These are phyloP conservation scores for Todiramphus chloris DNA, from an alignment of 2,113 vertebrate species.

Conservation along the genomic window DNA sequence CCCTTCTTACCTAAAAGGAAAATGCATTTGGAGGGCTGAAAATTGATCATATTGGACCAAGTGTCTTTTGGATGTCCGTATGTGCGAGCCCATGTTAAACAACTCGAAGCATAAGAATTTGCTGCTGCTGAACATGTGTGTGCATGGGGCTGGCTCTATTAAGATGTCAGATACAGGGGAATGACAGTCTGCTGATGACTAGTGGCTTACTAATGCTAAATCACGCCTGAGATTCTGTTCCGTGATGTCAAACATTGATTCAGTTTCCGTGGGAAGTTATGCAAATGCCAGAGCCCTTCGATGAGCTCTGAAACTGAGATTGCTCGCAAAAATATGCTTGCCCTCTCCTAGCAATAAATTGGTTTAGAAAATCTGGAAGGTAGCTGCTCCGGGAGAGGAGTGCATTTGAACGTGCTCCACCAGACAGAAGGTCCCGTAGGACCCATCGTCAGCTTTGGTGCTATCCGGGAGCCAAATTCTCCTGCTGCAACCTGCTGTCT, in stretches of 20 bases:
- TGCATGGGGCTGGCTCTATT: constrained; percentile 21
- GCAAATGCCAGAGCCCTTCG: constrained; percentile 58
- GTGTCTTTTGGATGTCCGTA: background rate
- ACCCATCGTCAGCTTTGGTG: background rate
- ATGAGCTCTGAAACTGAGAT: constrained; percentile 11
- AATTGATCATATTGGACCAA: background rate
- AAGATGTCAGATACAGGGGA: constrained; percentile 51
- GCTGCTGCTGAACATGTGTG: background rate
- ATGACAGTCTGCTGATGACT: constrained; percentile 57
- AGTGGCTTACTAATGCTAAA: constrained; percentile 63
- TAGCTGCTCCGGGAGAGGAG: background rate
- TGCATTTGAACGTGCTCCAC: background rate
- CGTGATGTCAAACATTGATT: constrained; percentile 69
- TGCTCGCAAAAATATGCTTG: background rate
- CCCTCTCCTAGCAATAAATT: background rate
- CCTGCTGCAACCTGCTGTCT: background rate
- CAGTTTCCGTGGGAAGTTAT: constrained; percentile 66
- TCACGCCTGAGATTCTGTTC: constrained; percentile 52
- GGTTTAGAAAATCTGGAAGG: background rate
- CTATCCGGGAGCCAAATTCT: background rate
- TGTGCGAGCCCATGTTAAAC: background rate
- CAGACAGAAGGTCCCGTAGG: background rate
- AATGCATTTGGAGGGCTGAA: constrained; percentile 5
- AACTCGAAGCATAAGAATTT: background rate
- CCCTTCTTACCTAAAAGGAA: constrained; percentile 31